Conservation (phyloP, 2,113 vertebrate species). For the Harpagus bidentatus region DNA sequence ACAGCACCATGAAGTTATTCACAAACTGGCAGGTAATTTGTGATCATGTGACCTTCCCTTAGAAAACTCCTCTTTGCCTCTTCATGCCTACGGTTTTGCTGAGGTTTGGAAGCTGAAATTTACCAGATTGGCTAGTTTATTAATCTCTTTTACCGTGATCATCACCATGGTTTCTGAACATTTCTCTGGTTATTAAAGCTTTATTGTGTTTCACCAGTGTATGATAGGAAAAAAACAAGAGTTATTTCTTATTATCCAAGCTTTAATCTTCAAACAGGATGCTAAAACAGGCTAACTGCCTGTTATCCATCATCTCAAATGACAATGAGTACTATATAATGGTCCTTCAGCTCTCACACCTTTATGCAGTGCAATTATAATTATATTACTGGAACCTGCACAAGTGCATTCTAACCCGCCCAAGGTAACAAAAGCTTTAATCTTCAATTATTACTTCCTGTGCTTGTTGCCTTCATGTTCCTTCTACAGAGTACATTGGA, state of each 20-base stretch:
- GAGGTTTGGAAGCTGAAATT: not conserved
- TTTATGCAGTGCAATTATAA: not conserved
- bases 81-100: not conserved
- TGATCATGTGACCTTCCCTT: not conserved
- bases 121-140: not conserved
- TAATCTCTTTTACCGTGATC: not conserved
- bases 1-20: not conserved
- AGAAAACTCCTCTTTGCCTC: not conserved
- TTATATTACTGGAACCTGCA: not conserved
- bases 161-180: not conserved
- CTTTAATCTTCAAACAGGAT: constrained; percentile 40
- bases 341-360: not conserved
- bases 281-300: not conserved
- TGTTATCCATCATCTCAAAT: not conserved
- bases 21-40: not conserved
- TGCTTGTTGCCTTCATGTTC: not conserved
- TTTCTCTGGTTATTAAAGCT: not conserved
- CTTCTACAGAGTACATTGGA: not conserved
- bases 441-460: constrained; percentile 1
- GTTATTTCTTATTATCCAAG: not conserved
- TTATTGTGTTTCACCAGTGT: not conserved
- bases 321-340: not conserved
- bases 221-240: not conserved
- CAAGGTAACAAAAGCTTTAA: constrained; percentile 26
- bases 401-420: not conserved